phyloP scores from a whole-genome alignment of 2,797 vertebrate genomes.

The Melanotaenia parkinsoni region DNA sequence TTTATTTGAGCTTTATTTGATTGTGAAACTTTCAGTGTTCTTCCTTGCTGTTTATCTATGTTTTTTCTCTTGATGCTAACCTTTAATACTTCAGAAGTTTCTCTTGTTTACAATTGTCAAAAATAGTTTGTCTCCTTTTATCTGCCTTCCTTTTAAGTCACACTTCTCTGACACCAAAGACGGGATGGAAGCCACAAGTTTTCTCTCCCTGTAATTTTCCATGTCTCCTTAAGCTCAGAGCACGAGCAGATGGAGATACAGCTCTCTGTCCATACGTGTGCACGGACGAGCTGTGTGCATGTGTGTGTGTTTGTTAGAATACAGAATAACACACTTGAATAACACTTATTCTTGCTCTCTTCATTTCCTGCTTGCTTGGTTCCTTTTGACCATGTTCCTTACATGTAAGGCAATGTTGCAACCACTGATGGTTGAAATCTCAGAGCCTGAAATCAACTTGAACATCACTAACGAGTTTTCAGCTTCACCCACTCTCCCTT shows the following conservation, averaged over 20 bases:
- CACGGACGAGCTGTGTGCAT: neutral
- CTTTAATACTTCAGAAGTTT: conserved; percentile 52
- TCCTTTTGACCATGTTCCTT: conserved; percentile 25
- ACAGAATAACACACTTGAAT: conserved; percentile 16
- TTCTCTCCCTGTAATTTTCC: conserved; percentile 78
- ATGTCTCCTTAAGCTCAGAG: conserved; percentile 64
- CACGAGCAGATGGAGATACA: conserved; percentile 78
- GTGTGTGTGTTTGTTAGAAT: conserved; percentile 47
- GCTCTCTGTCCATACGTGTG: conserved; percentile 45
- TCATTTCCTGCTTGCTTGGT: conserved; percentile 54
- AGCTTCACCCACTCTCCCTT: conserved; percentile 17
- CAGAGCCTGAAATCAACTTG: too few species aligned
- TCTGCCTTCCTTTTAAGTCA: conserved; percentile 71
- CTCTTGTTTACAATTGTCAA: conserved; percentile 65
- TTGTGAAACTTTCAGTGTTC: conserved; percentile 24
- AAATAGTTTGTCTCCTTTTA: conserved; percentile 72
- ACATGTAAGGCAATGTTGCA: conserved; percentile 41
- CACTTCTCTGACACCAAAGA: conserved; percentile 74
- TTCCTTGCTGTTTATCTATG: neutral
- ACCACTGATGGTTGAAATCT: neutral
- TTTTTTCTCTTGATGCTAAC: conserved; percentile 11
- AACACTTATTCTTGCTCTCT: conserved; percentile 19
- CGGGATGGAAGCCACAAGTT: conserved; percentile 73
- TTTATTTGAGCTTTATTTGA: conserved; percentile 18
- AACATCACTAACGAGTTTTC: too few species aligned